These are phyloP conservation scores for Lobophora halterata DNA, from an alignment of 2,888 invertebrate genomes.

Conservation along the genomic window DNA sequence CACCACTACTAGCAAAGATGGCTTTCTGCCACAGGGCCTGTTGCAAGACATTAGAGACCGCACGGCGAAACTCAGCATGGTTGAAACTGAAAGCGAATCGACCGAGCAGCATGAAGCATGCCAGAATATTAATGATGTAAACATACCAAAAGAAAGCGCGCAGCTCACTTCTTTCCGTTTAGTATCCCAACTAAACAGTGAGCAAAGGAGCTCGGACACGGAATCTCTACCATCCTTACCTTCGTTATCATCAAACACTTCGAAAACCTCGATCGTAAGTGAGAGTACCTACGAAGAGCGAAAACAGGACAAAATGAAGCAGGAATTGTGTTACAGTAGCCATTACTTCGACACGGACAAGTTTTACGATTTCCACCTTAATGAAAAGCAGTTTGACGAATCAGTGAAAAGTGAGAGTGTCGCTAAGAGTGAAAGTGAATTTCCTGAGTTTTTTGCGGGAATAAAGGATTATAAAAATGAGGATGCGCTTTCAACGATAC, in stretches of 20 bases:
- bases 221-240: conserved; percentile 48
- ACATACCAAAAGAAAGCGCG: conserved; percentile 73
- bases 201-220: conserved; percentile 51
- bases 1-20: conserved; percentile 60
- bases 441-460: conserved; percentile 87
- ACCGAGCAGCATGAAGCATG: conserved; percentile 54
- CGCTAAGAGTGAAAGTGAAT: conserved; percentile 65
- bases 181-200: conserved; percentile 73
- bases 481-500: conserved; percentile 87
- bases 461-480: conserved; percentile 85
- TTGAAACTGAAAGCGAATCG: conserved; percentile 70
- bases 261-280: conserved; percentile 77
- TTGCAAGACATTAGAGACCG: conserved; percentile 86
- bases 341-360: conserved; percentile 87
- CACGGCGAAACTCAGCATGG: conserved; percentile 73
- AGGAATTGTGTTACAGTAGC: conserved; percentile 71
- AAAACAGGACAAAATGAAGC: conserved; percentile 73
- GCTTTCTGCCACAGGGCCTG: conserved; percentile 84
- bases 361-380: conserved; percentile 91
- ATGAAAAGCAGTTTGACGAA: conserved; percentile 83
- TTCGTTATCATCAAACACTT: conserved; percentile 34
- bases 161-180: conserved; percentile 76
- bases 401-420: conserved; percentile 71
- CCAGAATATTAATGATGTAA: conserved; percentile 73
- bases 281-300: conserved; percentile 86